These are phyloP conservation scores for Mormyrops boulengeri DNA, from an alignment of 2,797 vertebrate species.

Conservation along the genomic window DNA sequence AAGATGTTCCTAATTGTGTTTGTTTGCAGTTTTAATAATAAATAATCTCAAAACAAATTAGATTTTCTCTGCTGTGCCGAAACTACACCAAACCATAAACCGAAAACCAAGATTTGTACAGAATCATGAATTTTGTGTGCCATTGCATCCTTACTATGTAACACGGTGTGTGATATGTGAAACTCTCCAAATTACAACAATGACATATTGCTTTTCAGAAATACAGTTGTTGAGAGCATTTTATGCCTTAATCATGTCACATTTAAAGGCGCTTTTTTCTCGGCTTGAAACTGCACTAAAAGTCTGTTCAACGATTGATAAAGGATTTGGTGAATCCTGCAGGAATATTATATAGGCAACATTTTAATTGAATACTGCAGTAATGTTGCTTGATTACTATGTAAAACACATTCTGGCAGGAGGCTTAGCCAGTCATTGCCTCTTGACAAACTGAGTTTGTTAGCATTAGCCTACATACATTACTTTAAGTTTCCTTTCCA, in stretches of 20 bases:
- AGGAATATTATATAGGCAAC: not conserved
- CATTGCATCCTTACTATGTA: not conserved
- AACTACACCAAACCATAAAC: not conserved
- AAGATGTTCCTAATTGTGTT: not conserved
- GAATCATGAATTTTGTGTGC: not conserved
- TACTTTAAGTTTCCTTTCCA: not conserved
- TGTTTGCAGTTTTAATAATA: not conserved
- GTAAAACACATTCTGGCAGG: not conserved
- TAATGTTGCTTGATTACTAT: not conserved
- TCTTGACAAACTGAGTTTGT: not conserved
- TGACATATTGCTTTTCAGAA: not conserved
- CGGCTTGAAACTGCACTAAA: not conserved
- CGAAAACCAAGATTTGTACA: not conserved
- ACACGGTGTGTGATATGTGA: not conserved
- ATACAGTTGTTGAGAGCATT: not conserved
- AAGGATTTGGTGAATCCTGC: not conserved
- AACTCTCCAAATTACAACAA: not conserved
- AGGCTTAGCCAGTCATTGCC: not conserved
- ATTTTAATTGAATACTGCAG: not conserved
- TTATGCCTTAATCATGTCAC: not conserved
- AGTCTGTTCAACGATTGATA: not conserved
- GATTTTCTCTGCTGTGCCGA: not conserved
- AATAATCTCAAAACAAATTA: not conserved
- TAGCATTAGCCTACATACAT: not conserved
- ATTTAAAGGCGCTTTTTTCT: not conserved